Percentiles rank a stretch among this genome's conserved stretches.
phyloP scores from a whole-genome alignment of 1,140 invertebrate genomes.

The Dermatophagoides farinae region DNA sequence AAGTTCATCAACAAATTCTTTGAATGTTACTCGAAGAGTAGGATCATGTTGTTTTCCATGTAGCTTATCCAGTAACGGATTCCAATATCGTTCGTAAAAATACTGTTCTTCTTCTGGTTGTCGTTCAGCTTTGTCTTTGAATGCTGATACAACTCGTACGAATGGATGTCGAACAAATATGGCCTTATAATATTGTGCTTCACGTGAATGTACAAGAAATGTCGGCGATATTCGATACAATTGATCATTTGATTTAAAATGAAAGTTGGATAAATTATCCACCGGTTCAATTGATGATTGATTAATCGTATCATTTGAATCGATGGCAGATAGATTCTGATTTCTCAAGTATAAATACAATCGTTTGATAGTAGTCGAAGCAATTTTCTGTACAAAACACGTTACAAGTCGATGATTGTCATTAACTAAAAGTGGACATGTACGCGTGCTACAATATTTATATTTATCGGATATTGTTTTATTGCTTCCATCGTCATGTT shows the following conservation, averaged over 20 bases:
- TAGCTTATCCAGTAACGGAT: conserved; percentile 7
- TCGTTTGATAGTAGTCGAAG: conserved; percentile 20
- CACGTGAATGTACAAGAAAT: conserved; percentile 7
- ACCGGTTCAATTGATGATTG: background rate
- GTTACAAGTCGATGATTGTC: conserved; percentile 13
- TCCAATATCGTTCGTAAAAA: conserved; percentile 18
- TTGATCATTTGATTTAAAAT: conserved; percentile 19
- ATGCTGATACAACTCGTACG: conserved; percentile 23
- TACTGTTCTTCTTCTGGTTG: conserved; percentile 12
- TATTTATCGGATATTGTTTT: background rate
- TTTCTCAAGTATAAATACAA: conserved; percentile 18
- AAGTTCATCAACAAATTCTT: conserved; percentile 21
- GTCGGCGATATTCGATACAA: conserved; percentile 18
- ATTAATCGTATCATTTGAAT: conserved; percentile 11
- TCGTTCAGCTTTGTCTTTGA: conserved; percentile 21
- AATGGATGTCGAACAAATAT: conserved; percentile 25
- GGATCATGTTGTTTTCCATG: background rate
- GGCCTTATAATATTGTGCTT: conserved; percentile 21
- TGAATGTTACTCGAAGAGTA: conserved; percentile 19
- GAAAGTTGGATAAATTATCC: conserved; percentile 16
- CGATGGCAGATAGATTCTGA: background rate
- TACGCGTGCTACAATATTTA: conserved; percentile 15
- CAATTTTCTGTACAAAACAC: conserved; percentile 22
- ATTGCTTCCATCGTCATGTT: background rate
- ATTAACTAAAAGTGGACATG: conserved; percentile 18